Base-by-base conservation (phyloP, 2,113 vertebrate genomes). In the Gopherus evgoodei region DNA sequence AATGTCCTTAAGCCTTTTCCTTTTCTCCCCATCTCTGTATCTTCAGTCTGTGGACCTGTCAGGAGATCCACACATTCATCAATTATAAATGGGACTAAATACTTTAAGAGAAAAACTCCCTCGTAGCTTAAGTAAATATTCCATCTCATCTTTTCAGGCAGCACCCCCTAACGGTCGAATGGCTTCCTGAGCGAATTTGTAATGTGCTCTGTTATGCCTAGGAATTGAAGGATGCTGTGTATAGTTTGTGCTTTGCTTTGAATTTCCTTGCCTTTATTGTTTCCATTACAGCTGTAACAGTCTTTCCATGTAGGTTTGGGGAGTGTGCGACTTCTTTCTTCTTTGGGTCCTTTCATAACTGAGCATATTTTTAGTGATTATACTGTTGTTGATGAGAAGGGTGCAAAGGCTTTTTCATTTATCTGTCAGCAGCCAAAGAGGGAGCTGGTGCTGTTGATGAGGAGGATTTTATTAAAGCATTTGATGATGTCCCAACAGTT, bases 401-500 rank as follows among this genome's bases (percentile, higher is more conserved):
- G 81, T 89, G 85, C 91, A 95, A 93, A 59, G 7, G 8, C 53
- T 94, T 88, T 96, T 96, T 96, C 24, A 53, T 88, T 86, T 53
- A 44, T 81, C 6, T 94, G 85, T 84, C 88, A 98, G 98, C 97
- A 96, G 95, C 98, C 95, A 99, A 99, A 98, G 99, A 99, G 94
- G 99, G 99, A 89, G 99, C 99, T 17, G 99, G 99, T 89, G 99
- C 99, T 72, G 98, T 99, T 5, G 99, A 99, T 96, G 99, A 99
- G 94, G 99, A 99, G 90, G 99, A 99, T 91, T 99, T 99, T 92
- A 99, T 99, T 87, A 99, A 99, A 97, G 98, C 99, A 57, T 99
- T 99, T 97, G 99, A 99, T 88, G 99, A 99, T 56, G 99, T 99
- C 47, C 99, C 99, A 86, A 91, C 98, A 1, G 98, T 99, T 76